A percentile compares a stretch with the other conserved stretches of the same genome.
Conservation (phyloP, 2,888 invertebrate genomes). For the Drosophila anceps region DNA sequence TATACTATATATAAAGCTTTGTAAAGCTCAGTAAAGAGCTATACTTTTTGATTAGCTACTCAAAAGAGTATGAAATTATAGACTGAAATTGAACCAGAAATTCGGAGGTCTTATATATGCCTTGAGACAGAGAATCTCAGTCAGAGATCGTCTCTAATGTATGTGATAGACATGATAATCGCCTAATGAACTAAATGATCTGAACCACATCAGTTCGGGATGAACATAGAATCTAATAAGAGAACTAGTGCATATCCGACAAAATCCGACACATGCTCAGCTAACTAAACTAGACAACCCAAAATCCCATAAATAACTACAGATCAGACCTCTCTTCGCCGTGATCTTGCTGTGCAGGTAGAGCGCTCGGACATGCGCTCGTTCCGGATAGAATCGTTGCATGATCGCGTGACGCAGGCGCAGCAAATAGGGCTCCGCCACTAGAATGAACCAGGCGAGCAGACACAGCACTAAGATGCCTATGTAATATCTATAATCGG, state of each 20-base stretch:
- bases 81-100: no score
- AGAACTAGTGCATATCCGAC: background rate
- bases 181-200: no score
- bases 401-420: conserved; percentile 92
- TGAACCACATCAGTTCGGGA: background rate
- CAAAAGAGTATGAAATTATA: no score
- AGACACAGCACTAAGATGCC: conserved; percentile 88
- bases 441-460: conserved; percentile 89
- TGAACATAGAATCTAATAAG: background rate
- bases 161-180: no score
- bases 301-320: background rate
- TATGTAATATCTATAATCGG: conserved; percentile 88
- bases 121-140: no score
- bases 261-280: background rate
- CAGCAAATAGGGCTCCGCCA: conserved; percentile 93
- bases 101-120: no score
- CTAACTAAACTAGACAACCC: background rate
- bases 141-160: no score
- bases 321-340: conserved; percentile 86
- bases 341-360: conserved; percentile 94
- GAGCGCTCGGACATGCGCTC: conserved; percentile 90
- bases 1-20: no score
- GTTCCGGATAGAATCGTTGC: conserved; percentile 90
- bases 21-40: no score
- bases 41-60: no score